Percentiles rank a stretch among this genome's conserved stretches.
Evolutionary conservation across 2,888 invertebrate species (phyloP).

Genomic region (Periphyllus acericola): DNA sequence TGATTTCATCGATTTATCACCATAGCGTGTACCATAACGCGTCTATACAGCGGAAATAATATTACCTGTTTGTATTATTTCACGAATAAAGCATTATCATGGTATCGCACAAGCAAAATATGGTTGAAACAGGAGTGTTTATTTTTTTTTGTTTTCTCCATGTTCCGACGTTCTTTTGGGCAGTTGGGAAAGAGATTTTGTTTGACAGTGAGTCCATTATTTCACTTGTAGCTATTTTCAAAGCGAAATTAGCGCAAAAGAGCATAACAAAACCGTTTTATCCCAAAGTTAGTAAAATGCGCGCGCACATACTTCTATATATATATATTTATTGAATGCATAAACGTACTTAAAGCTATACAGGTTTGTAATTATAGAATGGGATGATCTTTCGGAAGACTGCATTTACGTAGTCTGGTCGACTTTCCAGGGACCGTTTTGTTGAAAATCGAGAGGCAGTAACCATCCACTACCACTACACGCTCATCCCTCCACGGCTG

Average conservation of each 20-base stretch:
- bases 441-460: conserved; percentile 12
- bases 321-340: not conserved
- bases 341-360: not conserved
- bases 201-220: conserved; percentile 7
- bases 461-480: not conserved
- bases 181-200: not conserved
- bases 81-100: not conserved
- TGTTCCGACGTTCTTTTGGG: not conserved
- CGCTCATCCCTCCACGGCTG: not conserved
- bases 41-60: not conserved
- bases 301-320: not conserved
- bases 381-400: conserved; percentile 35
- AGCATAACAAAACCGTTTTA: conserved; percentile 6
- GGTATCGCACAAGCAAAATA: not conserved
- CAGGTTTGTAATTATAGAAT: conserved; percentile 36
- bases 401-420: not conserved
- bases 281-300: not conserved
- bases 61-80: not conserved
- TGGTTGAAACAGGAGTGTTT: not conserved
- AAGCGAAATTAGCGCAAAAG: conserved; percentile 43
- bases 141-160: not conserved
- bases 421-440: not conserved
- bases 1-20: not conserved
- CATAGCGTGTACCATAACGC: not conserved
- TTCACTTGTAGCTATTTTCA: conserved; percentile 18